These are phyloP conservation scores for Opisthocomus hoazin DNA, from an alignment of 2,113 vertebrate species.

Conservation along the genomic window DNA sequence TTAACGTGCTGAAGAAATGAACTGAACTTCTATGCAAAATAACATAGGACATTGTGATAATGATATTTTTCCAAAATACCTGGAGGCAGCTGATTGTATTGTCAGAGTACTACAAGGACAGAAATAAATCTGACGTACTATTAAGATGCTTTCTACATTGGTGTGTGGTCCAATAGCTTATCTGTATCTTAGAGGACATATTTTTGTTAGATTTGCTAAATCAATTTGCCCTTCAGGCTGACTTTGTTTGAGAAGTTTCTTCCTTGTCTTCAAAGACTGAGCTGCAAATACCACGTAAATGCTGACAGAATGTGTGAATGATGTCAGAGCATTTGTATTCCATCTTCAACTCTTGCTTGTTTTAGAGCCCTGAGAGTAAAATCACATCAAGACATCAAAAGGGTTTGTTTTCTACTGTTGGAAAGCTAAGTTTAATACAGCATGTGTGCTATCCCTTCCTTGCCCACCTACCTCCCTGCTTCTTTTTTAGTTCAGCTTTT, in stretches of 20 bases:
- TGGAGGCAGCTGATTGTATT: background rate
- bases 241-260: background rate
- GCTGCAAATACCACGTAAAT: background rate
- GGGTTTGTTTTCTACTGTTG: background rate
- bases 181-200: background rate
- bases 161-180: conserved; percentile 16
- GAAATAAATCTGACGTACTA: conserved; percentile 1
- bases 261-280: background rate
- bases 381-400: background rate
- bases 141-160: background rate
- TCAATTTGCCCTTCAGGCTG: background rate
- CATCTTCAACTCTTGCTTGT: background rate
- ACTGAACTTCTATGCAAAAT: background rate
- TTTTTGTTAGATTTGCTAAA: background rate
- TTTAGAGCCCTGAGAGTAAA: background rate
- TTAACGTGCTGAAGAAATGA: background rate
- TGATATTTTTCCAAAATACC: conserved; percentile 38
- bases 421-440: background rate
- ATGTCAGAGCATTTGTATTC: background rate
- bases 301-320: background rate
- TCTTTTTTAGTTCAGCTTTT: background rate
- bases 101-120: background rate
- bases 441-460: background rate
- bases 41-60: background rate
- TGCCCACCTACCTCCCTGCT: background rate